Base-by-base conservation (phyloP, 1,140 invertebrate species). In the Pachyrhynchus sulphureomaculatus region DNA sequence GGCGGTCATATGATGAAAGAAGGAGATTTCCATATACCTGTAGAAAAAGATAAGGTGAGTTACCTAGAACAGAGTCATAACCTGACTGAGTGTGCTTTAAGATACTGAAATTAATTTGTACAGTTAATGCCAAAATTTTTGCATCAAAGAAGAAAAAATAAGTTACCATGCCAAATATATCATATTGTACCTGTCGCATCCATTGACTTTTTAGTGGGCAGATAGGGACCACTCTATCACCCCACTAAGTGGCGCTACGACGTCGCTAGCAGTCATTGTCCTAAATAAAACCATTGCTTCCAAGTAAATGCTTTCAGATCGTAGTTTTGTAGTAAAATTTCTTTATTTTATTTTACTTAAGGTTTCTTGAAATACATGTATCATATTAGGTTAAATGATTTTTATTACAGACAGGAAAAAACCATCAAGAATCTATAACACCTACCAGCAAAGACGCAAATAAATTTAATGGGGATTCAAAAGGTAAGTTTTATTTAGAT, bases 1-100 rank as follows among this genome's bases (percentile, higher is more conserved):
- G 73, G 77, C n/a, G 75, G 75, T n/a, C 82, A 82, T 23, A 92
- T 96, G 86, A 89, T 96, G 68, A 84, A 84, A 39, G 95, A 98
- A 76, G 84, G 85, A 39, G 91, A 95, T 68, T 98, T 98, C 73
- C 95, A 98, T 81, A 85, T 90, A 65, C 86, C 91, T 37, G 78
- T 77, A 24, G 81, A 83, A 45, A 83, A 83, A 72, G 82, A 82
- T 60, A 71, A 74, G 66, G 72, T 73, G 41, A 45, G 44, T n/a
- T n/a, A n/a, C n/a, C n/a, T n/a, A 49, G 2, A 8, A n/a, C 2
- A 2, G 9, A n/a, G 18, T 42, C 17, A 41, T 18, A n/a, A 20
- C n/a, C 9, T 12, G 10, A 23, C 18, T 20, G 20, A 2, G 13
- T n/a, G 12, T 42, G 17, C 6, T n/a, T 49, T 15, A 24, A 0